Base-by-base conservation (phyloP, 2,113 vertebrate genomes). In the Meles meles region DNA sequence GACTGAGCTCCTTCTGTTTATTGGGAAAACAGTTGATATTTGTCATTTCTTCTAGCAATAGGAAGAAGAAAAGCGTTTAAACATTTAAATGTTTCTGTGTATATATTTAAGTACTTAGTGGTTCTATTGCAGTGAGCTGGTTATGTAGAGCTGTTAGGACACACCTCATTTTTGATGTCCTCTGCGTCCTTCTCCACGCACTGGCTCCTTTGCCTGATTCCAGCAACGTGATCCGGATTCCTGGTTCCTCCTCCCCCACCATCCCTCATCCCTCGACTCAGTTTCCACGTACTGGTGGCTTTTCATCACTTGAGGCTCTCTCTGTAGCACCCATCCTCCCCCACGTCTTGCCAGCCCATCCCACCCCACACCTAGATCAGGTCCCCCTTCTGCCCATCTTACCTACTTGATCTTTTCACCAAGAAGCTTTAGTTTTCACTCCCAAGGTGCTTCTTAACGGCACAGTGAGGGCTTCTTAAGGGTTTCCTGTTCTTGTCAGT, bases 1-100 rank as follows among this genome's bases (percentile, higher is more conserved):
- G 27, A 27, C 86, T 72, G 14, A 3, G 93, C 20, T 79, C 83
- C 94, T 90, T 92, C 94, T 47, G 63, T 95, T 91, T 67, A 91
- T 85, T 47, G 67, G 80, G 82, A 86, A 34, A 57, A 39, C 89
- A 85, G 52, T 80, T 84, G 37, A 23, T 97, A 81, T 37, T 90
- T 95, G 63, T 86, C 12, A 59, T 83, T 95, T 23, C 39, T 95
- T 72, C 86, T 59, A 89, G 65, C 71, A 77, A 61, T 65, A 90
- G 37, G 65, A 79, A 55, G 39, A 76, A 88, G 37, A 92, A n/a
- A 93, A 3, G 17, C 93, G 11, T 61, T 63, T 97, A 93, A 97
- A 88, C 85, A 25, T 76, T 42, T 27, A 10, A 37, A 47, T 85
- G 76, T 86, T 72, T 92, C 91, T 89, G 61, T 72, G 34, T 52